Base-by-base conservation (phyloP, 2,797 vertebrate species). In the Peromyscus nudipes region DNA sequence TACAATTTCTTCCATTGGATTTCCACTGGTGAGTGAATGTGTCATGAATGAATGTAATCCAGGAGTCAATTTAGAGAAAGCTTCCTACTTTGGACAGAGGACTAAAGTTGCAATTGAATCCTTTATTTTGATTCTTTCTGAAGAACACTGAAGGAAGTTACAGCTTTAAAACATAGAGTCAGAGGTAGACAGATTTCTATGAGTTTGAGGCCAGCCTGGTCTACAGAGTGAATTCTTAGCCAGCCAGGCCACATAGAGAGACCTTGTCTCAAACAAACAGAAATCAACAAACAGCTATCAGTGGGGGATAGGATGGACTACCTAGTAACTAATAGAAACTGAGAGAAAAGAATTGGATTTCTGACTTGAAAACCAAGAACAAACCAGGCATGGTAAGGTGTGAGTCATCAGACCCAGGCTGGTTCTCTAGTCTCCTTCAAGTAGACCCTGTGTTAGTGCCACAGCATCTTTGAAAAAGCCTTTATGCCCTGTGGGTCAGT, bases 41-140 rank as follows among this genome's bases (percentile, higher is more conserved):
- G 93, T 92, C 25, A 25, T 88, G 37, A 92, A 76, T 64, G 19
- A 71, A 88, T 92, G 21, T 57, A 86, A 75, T 12, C 83, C 19
- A 14, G 17, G 34, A 37, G 4, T 57, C 10, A 46, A 43, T 31
- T 92, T 73, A 65, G 6, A 86, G 76, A 73, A 96, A 94, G 3
- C 16, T 86, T 86, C 2, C 23, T 80, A 11, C 49, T 94, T 95
- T 87, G 71, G 55, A 80, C 4, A 75, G 29, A 62, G n/a, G 2
- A 73, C 19, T 79, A 46, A 93, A 80, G 27, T 62, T 67, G 0
- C 34, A 76, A 34, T 76, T 14, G 3, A 77, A 85, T 79, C 12
- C 6, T 80, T 76, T 57, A 27, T 31, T 88, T 25, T 69, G 43
- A 82, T 46, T 91, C 16, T 92, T 57, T 65, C 10, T 90, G n/a